Evolutionary conservation across 2,888 invertebrate genomes (phyloP).

Genomic region (Diploptera punctata): DNA sequence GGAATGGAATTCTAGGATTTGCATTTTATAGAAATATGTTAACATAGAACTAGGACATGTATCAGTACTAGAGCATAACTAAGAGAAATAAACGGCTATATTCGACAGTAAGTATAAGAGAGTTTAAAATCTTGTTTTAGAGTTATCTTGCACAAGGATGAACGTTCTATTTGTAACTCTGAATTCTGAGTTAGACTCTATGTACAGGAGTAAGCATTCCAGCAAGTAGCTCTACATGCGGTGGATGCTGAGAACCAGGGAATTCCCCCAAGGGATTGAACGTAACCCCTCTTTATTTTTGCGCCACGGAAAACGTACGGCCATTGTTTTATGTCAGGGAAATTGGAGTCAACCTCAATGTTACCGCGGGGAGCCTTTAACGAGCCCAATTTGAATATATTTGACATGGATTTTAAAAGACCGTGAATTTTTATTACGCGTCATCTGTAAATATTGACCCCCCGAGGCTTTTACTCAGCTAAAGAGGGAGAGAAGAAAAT

Average conservation of each 20-base stretch:
- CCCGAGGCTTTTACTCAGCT: constrained; percentile 44
- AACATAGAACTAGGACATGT: no score
- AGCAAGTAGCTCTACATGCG: constrained; percentile 4
- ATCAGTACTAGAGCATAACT: no score
- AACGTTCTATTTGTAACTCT: no score
- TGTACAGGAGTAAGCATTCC: neutral
- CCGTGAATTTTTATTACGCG: constrained; percentile 43
- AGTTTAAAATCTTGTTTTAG: no score
- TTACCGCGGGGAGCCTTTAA: constrained; percentile 47
- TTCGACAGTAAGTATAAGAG: no score
- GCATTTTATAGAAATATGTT: no score
- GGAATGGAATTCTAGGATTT: no score
- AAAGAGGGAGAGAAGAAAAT: constrained; percentile 22
- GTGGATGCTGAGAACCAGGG: constrained; percentile 14
- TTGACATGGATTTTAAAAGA: constrained; percentile 59
- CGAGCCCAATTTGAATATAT: constrained; percentile 63
- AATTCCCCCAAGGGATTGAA: constrained; percentile 5
- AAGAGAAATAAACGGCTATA: no score
- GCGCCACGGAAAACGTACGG: constrained; percentile 43
- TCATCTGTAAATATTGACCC: constrained; percentile 61
- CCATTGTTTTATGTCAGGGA: constrained; percentile 60
- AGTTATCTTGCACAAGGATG: no score
- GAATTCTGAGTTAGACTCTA: no score
- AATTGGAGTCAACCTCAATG: constrained; percentile 61
- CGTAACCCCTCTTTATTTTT: constrained; percentile 41